A percentile compares a stretch with the other conserved stretches of the same genome.
phyloP scores from a whole-genome alignment of 30 jellyfish, hydroid and myxozoan species.

The Rhopilema esculentum region DNA sequence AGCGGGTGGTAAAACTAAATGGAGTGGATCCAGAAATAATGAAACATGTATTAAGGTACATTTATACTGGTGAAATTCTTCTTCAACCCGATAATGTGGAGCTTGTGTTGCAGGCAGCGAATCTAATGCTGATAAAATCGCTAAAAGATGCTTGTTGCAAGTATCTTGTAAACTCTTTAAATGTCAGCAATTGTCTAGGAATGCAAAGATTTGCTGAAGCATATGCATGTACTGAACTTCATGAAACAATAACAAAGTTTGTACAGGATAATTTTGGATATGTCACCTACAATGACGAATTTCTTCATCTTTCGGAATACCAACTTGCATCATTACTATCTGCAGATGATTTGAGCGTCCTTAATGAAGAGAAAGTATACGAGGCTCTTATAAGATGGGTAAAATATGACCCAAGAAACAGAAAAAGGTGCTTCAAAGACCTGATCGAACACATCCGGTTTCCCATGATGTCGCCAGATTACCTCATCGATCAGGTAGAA shows the following conservation, averaged over 20 bases:
- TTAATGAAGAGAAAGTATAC: conserved; percentile 92
- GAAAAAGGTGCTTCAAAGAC: conserved; percentile 80
- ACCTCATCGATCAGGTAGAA: conserved; percentile 96
- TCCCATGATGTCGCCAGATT: conserved; percentile 97
- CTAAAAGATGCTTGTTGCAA: conserved; percentile 97
- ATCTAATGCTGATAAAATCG: conserved; percentile 90
- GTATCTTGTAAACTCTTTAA: conserved; percentile 80
- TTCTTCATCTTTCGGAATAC: conserved; percentile 74
- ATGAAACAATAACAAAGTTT: conserved; percentile 82
- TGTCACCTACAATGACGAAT: conserved; percentile 92
- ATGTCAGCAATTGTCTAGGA: conserved; percentile 93
- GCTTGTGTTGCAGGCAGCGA: conserved; percentile 93
- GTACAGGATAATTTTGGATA: conserved; percentile 93
- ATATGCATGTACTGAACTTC: conserved; percentile 90
- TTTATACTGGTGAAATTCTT: conserved; percentile 92
- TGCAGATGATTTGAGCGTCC: conserved; percentile 93
- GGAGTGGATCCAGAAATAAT: conserved; percentile 91
- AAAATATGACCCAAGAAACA: conserved; percentile 67
- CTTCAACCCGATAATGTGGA: conserved; percentile 95
- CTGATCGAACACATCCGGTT: conserved; percentile 89
- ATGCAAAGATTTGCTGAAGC: conserved; percentile 98
- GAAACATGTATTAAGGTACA: conserved; percentile 83
- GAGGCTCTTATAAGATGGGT: conserved; percentile 97
- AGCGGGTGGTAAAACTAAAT: conserved; percentile 72
- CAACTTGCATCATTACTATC: conserved; percentile 84